Evolutionary conservation across 2,797 vertebrate genomes (phyloP).

Genomic region (Pachyuromys duprasi): DNA sequence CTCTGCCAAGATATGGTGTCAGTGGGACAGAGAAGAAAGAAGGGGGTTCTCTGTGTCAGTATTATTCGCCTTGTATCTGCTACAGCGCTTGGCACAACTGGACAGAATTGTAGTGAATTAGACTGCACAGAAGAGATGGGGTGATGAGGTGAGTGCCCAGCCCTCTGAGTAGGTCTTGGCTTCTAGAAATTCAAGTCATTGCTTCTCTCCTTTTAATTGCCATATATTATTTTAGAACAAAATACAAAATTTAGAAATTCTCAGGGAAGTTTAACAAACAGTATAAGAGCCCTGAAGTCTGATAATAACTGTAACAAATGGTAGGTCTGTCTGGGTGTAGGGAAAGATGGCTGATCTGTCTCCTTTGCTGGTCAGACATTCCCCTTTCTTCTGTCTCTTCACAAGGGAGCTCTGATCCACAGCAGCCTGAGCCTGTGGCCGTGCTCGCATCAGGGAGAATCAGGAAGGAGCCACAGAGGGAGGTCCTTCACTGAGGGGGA

Average conservation of each 20-base stretch:
- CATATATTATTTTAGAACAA: not conserved
- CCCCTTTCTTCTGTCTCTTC: not conserved
- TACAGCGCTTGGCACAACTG: not conserved
- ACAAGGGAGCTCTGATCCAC: not conserved
- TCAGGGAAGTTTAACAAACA: not conserved
- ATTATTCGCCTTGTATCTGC: not conserved
- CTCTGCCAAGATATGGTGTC: not conserved
- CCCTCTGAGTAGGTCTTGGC: not conserved
- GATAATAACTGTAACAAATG: not conserved
- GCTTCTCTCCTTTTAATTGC: not conserved
- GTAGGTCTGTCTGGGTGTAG: not conserved
- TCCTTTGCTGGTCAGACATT: not conserved
- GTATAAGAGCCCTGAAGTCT: not conserved
- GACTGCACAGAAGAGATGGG: fast-evolving
- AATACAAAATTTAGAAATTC: conserved; percentile 14
- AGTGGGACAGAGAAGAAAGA: not conserved
- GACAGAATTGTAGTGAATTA: not conserved
- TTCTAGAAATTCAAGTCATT: not conserved
- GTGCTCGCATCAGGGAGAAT: not conserved
- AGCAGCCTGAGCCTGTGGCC: not conserved
- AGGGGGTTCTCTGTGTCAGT: not conserved
- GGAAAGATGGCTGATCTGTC: not conserved
- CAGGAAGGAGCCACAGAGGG: fast-evolving
- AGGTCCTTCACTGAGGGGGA: not conserved
- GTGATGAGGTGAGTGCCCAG: too few species aligned